A percentile compares a stretch with the other conserved stretches of the same genome.
These are phyloP conservation scores for Pyrocoelia pectoralis DNA, from an alignment of 2,888 invertebrate genomes.

Conservation along the genomic window DNA sequence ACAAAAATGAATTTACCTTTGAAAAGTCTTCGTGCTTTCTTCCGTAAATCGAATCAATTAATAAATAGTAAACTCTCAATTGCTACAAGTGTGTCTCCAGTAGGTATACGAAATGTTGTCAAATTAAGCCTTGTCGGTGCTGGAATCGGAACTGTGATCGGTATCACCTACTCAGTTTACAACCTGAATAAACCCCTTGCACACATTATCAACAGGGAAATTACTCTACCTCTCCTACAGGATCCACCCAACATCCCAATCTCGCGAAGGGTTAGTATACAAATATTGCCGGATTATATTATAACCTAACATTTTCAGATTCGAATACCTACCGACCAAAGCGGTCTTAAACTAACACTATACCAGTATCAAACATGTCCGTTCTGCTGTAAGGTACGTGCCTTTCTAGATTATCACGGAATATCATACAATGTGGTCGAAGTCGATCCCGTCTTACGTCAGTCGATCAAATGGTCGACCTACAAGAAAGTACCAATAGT, in stretches of 20 bases:
- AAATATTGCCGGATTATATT: neutral
- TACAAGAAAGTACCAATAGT: slow-evolving; percentile 96
- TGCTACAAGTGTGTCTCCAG: neutral
- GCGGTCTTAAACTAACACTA: slow-evolving; percentile 80
- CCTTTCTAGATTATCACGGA: slow-evolving; percentile 90
- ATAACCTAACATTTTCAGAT: slow-evolving; percentile 62
- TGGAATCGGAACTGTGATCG: slow-evolving; percentile 58
- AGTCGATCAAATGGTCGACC: slow-evolving; percentile 90
- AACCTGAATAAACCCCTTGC: slow-evolving; percentile 57
- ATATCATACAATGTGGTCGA: slow-evolving; percentile 96
- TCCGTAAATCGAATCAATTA: neutral
- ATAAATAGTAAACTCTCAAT: neutral
- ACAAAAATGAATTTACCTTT: neutral
- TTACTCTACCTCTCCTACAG: slow-evolving; percentile 50
- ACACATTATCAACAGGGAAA: slow-evolving; percentile 60
- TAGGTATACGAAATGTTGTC: neutral
- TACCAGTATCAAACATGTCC: slow-evolving; percentile 99
- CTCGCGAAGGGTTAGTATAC: slow-evolving; percentile 59
- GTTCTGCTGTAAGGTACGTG: slow-evolving; percentile 94
- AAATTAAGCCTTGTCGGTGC: slow-evolving; percentile 49
- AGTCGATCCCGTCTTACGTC: slow-evolving; percentile 93
- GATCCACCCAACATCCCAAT: slow-evolving; percentile 58
- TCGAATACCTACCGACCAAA: slow-evolving; percentile 68
- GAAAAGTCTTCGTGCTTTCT: neutral
- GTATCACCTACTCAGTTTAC: slow-evolving; percentile 62